A percentile compares a stretch with the other conserved stretches of the same genome.
Conservation (phyloP, 2,113 vertebrate genomes). For the Oncorhynchus keta region DNA sequence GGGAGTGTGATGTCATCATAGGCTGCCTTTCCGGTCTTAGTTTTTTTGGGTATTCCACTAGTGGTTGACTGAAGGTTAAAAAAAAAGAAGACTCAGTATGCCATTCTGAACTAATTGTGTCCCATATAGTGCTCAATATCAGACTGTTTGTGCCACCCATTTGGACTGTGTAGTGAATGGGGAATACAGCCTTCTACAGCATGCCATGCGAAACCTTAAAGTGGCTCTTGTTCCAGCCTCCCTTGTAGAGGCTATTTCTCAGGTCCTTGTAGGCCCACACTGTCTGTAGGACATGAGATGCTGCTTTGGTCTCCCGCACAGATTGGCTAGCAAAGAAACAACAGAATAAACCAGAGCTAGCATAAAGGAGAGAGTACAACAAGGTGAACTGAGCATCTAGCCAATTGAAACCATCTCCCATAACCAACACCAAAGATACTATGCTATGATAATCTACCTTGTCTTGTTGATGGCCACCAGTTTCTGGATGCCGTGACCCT, state of each 20-base stretch:
- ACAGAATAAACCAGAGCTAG: background rate
- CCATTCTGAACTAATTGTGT: background rate
- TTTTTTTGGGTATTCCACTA: constrained; percentile 77
- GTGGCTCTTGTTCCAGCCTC: constrained; percentile 94
- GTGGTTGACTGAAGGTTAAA: constrained; percentile 71
- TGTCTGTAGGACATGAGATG: constrained; percentile 92
- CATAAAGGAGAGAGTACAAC: background rate
- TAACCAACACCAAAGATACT: no score
- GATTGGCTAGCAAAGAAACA: constrained; percentile 66
- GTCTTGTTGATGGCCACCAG: constrained; percentile 89
- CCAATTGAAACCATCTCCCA: background rate
- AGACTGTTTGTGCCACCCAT: background rate
- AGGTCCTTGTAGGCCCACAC: constrained; percentile 96
- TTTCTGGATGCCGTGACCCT: constrained; percentile 92
- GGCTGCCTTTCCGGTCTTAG: constrained; percentile 83
- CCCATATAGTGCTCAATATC: background rate
- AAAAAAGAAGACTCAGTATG: background rate
- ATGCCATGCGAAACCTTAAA: constrained; percentile 83
- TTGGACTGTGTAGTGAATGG: background rate
- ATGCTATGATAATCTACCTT: constrained; percentile 69
- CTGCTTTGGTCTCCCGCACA: constrained; percentile 85
- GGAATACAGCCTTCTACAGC: background rate
- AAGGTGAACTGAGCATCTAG: no score
- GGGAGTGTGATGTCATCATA: constrained; percentile 95
- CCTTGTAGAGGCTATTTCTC: constrained; percentile 81